Conservation (phyloP, 1,140 invertebrate species). For the Muscidifurax raptorellus region DNA sequence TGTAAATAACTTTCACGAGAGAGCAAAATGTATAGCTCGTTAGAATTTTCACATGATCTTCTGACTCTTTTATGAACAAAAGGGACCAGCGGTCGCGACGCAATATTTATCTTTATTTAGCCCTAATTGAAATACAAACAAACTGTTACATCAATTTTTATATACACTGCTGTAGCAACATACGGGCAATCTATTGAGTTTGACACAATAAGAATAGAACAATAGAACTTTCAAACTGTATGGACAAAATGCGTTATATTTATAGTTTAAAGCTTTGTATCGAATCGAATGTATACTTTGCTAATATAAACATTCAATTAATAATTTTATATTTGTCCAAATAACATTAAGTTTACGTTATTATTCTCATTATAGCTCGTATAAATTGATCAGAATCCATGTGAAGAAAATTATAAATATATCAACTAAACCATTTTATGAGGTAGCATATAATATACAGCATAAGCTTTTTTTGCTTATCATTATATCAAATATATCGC, state of each 20-base stretch:
- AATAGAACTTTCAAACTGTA: too few relatives aligned
- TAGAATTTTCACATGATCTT: slow-evolving; percentile 34
- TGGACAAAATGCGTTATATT: too few relatives aligned
- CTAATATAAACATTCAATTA: background rate
- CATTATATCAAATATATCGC: too few relatives aligned
- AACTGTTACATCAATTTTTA: background rate
- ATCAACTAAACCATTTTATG: background rate
- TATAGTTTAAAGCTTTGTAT: too few relatives aligned
- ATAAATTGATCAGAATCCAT: background rate
- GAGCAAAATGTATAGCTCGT: slow-evolving; percentile 1
- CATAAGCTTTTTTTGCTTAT: background rate
- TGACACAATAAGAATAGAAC: too few relatives aligned
- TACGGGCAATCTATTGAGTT: background rate
- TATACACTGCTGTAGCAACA: background rate
- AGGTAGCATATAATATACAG: background rate
- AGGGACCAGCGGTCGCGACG: slow-evolving; percentile 31
- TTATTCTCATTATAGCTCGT: background rate
- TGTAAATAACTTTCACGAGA: slow-evolving; percentile 37
- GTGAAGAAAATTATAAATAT: background rate
- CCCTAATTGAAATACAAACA: background rate
- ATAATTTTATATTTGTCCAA: background rate
- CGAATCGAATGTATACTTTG: too few relatives aligned
- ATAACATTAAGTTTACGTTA: background rate
- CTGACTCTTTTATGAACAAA: slow-evolving; percentile 41
- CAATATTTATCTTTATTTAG: background rate